Evolutionary conservation across 1,140 invertebrate species (phyloP).

Genomic region (Zaprionus davidi): DNA sequence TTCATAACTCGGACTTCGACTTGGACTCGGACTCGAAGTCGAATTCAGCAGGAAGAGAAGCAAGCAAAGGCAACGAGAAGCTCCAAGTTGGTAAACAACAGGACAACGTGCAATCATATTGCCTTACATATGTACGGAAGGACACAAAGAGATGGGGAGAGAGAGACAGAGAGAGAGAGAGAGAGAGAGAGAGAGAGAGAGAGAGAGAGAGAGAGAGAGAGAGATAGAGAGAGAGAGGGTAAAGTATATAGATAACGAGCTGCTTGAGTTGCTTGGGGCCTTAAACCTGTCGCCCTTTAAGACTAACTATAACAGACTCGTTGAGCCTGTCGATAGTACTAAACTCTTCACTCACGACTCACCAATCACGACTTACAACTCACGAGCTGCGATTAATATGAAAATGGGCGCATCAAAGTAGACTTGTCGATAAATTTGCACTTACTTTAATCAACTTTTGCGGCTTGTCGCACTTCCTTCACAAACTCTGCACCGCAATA

Average conservation of each 20-base stretch:
- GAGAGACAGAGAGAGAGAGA: not conserved
- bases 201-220: no score
- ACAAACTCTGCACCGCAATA: not conserved
- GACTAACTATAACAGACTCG: no score
- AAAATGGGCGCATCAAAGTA: not conserved
- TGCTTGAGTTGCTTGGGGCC: no score
- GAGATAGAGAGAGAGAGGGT: not conserved
- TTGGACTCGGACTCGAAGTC: not conserved
- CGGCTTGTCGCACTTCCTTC: not conserved
- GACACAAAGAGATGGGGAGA: not conserved
- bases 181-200: not conserved
- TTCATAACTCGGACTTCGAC: not conserved
- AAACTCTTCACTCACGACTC: not conserved
- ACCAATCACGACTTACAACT: not conserved
- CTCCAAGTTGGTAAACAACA: not conserved
- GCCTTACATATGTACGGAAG: not conserved
- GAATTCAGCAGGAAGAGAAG: no score
- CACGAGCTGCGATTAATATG: conserved; percentile 1
- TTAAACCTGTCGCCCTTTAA: not conserved
- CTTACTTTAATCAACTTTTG: conserved; percentile 5
- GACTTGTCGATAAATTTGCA: conserved; percentile 2
- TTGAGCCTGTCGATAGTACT: not conserved
- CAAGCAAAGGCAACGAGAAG: not conserved
- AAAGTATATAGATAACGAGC: no score
- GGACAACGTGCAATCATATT: not conserved